Evolutionary conservation across 2,888 invertebrate genomes (phyloP).

Genomic region (Bugulina stolonifera): DNA sequence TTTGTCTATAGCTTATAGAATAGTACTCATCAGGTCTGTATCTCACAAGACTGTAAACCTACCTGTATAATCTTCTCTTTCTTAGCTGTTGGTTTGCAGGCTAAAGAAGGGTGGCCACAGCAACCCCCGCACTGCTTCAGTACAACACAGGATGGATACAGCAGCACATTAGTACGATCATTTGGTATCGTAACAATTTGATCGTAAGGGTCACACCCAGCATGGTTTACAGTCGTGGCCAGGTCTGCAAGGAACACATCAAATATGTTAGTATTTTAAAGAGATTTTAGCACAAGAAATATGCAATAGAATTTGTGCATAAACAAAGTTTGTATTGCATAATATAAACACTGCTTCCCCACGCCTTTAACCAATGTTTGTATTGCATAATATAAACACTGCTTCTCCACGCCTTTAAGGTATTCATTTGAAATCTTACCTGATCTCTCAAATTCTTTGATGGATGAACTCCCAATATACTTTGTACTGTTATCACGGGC

Average conservation of each 20-base stretch:
- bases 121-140: constrained; percentile 22
- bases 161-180: constrained; percentile 11
- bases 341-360: neutral
- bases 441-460: neutral
- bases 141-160: constrained; percentile 8
- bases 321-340: neutral
- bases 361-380: neutral
- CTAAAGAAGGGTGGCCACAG: constrained; percentile 16
- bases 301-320: neutral
- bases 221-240: constrained; percentile 10
- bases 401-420: neutral
- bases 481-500: neutral
- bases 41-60: too few relatives aligned
- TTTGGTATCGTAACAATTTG: constrained; percentile 17
- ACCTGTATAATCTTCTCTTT: constrained; percentile 7
- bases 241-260: too few relatives aligned
- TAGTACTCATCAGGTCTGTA: too few relatives aligned
- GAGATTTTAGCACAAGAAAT: neutral
- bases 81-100: constrained; percentile 11
- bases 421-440: neutral
- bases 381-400: neutral
- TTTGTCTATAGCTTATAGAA: too few relatives aligned
- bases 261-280: too few relatives aligned
- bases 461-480: neutral
- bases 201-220: constrained; percentile 17